Conservation (phyloP, 2,888 invertebrate genomes). For the Limenitis camilla region DNA sequence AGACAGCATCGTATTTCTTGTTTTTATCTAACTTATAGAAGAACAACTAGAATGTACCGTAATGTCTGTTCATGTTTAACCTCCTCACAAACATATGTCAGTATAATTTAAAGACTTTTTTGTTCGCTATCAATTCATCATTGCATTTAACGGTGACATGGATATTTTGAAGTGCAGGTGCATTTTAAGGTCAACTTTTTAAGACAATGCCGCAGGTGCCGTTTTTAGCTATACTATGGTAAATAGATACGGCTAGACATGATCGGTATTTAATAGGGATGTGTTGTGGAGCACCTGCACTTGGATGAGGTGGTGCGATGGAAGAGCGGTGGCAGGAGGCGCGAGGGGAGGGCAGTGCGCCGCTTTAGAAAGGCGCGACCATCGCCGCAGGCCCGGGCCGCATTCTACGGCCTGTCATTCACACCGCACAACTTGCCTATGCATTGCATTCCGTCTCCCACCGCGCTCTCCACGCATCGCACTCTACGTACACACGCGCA, state of each 20-base stretch:
- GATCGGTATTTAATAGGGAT: conserved; percentile 74
- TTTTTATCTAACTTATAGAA: conserved; percentile 7
- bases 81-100: conserved; percentile 17
- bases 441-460: conserved; percentile 72
- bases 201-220: conserved; percentile 67
- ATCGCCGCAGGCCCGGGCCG: conserved; percentile 72
- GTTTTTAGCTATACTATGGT: conserved; percentile 58
- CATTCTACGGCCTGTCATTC: conserved; percentile 75
- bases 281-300: conserved; percentile 69
- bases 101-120: conserved; percentile 14
- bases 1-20: not conserved
- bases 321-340: conserved; percentile 51
- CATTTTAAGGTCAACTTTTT: conserved; percentile 58
- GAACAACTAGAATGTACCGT: conserved; percentile 20
- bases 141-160: conserved; percentile 38
- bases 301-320: conserved; percentile 44
- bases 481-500: conserved; percentile 46
- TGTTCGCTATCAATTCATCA: conserved; percentile 28
- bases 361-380: conserved; percentile 76
- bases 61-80: conserved; percentile 14
- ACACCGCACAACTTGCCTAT: conserved; percentile 74
- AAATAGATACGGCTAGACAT: conserved; percentile 69
- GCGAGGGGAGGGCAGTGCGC: conserved; percentile 48
- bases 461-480: conserved; percentile 55
- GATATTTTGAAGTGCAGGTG: conserved; percentile 48